phyloP scores from a whole-genome alignment of 1,140 invertebrate genomes.

The Bilobella aurantiaca region DNA sequence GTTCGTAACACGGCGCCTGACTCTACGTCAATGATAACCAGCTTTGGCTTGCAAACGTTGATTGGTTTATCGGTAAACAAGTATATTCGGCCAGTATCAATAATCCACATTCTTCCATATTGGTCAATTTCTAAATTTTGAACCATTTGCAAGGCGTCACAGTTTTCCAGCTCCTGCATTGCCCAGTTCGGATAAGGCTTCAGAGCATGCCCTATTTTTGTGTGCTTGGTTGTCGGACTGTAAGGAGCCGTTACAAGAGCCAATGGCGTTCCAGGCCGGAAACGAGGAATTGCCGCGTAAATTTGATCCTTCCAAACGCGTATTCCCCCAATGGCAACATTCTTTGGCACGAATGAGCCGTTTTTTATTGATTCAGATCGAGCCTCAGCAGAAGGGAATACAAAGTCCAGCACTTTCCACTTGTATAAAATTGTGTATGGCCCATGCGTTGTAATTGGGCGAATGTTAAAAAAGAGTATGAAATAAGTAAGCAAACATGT shows the following conservation, averaged over 20 bases:
- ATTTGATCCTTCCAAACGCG: neutral
- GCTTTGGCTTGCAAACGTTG: neutral
- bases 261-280: neutral
- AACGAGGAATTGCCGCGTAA: neutral
- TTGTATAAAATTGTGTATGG: neutral
- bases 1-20: neutral
- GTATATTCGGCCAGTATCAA: neutral
- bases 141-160: neutral
- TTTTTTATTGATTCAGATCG: neutral
- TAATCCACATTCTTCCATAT: neutral
- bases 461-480: too few relatives aligned
- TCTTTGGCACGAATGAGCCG: neutral
- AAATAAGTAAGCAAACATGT: too few relatives aligned
- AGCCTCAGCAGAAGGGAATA: neutral
- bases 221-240: neutral
- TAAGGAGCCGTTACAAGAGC: neutral
- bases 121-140: neutral
- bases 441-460: too few relatives aligned
- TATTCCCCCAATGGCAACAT: neutral
- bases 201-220: neutral
- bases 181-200: neutral
- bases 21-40: neutral
- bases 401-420: neutral
- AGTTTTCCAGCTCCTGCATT: neutral
- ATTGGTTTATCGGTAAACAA: neutral